These are phyloP conservation scores for Diabrotica virgifera DNA, from an alignment of 1,140 invertebrate genomes.

Conservation along the genomic window DNA sequence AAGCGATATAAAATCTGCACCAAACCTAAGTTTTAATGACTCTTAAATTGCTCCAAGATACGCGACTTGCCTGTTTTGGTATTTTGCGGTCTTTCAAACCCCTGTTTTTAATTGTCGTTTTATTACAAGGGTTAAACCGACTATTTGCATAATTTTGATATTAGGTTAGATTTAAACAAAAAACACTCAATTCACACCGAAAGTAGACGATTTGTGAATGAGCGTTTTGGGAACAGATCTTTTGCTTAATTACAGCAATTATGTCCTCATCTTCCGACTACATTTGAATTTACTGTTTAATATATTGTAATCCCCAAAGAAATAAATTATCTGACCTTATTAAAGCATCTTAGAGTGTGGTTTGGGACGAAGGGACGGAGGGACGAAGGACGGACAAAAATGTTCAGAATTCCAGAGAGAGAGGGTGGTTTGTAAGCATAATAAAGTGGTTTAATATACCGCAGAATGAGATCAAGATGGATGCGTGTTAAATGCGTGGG, in stretches of 20 bases:
- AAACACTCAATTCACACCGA: neutral
- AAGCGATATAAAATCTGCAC: too few species aligned
- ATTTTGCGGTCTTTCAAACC: neutral
- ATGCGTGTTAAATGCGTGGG: too few species aligned
- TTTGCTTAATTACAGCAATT: neutral
- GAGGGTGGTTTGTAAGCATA: too few species aligned
- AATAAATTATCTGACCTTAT: too few species aligned
- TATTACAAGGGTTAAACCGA: constrained; percentile 5
- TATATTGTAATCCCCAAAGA: neutral
- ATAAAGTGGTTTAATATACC: too few species aligned
- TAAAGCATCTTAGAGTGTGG: too few species aligned
- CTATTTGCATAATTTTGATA: constrained; percentile 10
- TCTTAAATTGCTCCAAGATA: too few species aligned
- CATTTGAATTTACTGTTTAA: neutral
- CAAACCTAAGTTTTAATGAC: too few species aligned
- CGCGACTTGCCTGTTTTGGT: neutral
- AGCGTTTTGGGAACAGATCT: neutral
- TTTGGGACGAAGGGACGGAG: too few species aligned
- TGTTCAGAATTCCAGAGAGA: too few species aligned
- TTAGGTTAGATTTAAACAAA: constrained; percentile 4
- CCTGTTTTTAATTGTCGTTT: constrained; percentile 8
- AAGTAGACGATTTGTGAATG: neutral
- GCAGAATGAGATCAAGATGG: too few species aligned
- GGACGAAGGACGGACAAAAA: too few species aligned
- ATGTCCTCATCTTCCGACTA: neutral